A percentile compares a stretch with the other conserved stretches of the same genome.
Conservation (phyloP, 2,113 vertebrate genomes). For the Actenoides lindsayi region DNA sequence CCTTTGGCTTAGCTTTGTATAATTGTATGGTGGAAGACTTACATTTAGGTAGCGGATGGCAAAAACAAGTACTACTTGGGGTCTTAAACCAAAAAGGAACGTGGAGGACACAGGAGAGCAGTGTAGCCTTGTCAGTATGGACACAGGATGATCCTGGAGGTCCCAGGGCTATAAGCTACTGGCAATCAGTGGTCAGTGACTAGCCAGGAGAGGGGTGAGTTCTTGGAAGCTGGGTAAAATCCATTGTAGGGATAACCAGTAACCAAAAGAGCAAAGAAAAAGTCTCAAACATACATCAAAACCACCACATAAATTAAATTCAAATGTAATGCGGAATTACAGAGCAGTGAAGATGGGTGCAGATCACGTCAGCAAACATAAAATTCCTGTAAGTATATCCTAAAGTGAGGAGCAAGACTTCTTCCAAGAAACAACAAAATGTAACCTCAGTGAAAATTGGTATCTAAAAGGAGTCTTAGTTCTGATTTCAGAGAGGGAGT, state of each 20-base stretch:
- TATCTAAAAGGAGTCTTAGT: background rate
- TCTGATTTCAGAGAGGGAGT: background rate
- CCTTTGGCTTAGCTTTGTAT: background rate
- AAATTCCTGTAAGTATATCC: background rate
- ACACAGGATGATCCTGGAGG: background rate
- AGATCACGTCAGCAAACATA: background rate
- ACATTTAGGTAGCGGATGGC: background rate
- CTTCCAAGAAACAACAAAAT: background rate
- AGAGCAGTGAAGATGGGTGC: background rate
- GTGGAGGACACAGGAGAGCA: background rate
- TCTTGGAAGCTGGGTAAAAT: background rate
- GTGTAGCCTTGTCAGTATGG: background rate
- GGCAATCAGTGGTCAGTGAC: background rate
- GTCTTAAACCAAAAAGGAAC: background rate
- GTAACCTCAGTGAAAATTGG: background rate
- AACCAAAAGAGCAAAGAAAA: background rate
- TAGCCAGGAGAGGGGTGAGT: background rate
- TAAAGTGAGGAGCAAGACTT: background rate
- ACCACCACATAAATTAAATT: background rate
- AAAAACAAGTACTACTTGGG: background rate
- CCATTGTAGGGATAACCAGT: background rate
- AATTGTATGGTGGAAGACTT: background rate
- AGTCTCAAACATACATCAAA: background rate
- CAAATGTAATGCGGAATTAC: background rate
- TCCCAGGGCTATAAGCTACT: background rate